Percentiles rank a stretch among this genome's conserved stretches.
phyloP scores from a whole-genome alignment of 1,140 invertebrate genomes.

The Lethrus apterus region DNA sequence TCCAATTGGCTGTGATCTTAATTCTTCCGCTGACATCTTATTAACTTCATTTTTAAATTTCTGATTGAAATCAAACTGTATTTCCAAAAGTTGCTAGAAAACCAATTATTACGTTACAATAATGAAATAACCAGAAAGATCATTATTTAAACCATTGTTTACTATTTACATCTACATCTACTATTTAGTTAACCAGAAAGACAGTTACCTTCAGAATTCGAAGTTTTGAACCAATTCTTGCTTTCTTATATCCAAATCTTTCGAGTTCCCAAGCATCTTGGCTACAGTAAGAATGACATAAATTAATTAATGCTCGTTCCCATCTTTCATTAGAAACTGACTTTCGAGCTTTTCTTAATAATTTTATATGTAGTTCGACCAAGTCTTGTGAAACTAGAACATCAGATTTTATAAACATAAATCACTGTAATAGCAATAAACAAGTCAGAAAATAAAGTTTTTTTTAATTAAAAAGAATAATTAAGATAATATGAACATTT shows the following conservation, averaged over 20 bases:
- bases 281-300: constrained; percentile 80
- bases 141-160: too few species aligned
- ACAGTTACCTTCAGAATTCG: constrained; percentile 68
- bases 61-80: constrained; percentile 88
- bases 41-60: constrained; percentile 93
- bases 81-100: constrained; percentile 77
- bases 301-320: constrained; percentile 84
- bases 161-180: too few species aligned
- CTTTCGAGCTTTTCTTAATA: constrained; percentile 80
- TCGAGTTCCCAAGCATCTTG: constrained; percentile 96
- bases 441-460: not conserved
- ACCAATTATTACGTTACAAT: constrained; percentile 19
- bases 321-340: constrained; percentile 76
- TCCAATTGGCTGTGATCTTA: constrained; percentile 82
- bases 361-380: constrained; percentile 79
- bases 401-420: not conserved
- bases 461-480: constrained; percentile 1
- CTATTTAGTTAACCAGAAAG: too few species aligned
- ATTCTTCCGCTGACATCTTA: constrained; percentile 65
- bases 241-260: constrained; percentile 90
- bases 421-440: not conserved
- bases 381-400: constrained; percentile 71
- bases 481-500: not conserved
- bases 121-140: not conserved
- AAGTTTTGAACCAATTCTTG: constrained; percentile 79